Conservation (phyloP, 1,140 invertebrate species). For the Drosophila nebulosa region DNA sequence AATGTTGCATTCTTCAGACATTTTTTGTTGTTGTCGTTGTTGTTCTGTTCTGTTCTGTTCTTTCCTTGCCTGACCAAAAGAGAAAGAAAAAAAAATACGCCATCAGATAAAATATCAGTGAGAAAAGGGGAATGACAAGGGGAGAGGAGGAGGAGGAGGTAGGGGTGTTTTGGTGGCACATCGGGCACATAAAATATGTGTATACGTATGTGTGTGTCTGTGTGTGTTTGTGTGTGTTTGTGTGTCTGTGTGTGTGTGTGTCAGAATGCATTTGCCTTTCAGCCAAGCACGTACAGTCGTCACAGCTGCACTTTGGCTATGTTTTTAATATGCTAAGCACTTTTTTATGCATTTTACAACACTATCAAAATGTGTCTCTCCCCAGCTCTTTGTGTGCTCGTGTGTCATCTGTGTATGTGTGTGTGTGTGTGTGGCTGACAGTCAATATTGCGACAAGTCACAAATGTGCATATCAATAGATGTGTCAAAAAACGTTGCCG, state of each 20-base stretch:
- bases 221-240: not conserved
- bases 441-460: constrained; percentile 32
- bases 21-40: not conserved
- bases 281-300: constrained; percentile 30
- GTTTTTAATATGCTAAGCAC: constrained; percentile 53
- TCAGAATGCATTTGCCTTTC: constrained; percentile 6
- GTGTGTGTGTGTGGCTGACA: constrained; percentile 10
- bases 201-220: not conserved
- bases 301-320: constrained; percentile 47
- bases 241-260: not conserved
- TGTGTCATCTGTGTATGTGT: not conserved
- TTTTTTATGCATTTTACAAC: constrained; percentile 42
- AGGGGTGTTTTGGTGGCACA: too few species aligned
- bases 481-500: constrained; percentile 40
- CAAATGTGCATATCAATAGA: constrained; percentile 47
- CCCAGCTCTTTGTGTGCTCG: not conserved
- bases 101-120: constrained; percentile 3
- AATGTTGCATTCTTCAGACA: constrained; percentile 3
- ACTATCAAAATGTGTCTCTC: constrained; percentile 27
- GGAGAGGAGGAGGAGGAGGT: not conserved
- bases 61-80: not conserved
- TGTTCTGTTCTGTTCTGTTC: not conserved
- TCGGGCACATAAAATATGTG: not conserved
- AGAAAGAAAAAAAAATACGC: not conserved
- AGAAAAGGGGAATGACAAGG: not conserved